These are phyloP conservation scores for Monochamus alternatus DNA, from an alignment of 2,888 invertebrate genomes.

Conservation along the genomic window DNA sequence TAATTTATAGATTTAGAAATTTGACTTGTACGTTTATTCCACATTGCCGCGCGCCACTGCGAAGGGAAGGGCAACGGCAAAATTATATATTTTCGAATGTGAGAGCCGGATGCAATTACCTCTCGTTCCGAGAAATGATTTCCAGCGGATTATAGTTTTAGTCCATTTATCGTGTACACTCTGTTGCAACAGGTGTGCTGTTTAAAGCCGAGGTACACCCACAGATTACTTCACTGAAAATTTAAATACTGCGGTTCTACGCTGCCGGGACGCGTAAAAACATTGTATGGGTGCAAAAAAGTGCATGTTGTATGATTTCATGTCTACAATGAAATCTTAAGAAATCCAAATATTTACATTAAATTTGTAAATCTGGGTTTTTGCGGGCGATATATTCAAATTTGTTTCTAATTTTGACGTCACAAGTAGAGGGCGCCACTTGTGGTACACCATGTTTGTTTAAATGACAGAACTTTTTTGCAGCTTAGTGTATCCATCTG, in stretches of 20 bases:
- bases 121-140: constrained; percentile 14
- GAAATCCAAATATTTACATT: no score
- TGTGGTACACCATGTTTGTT: no score
- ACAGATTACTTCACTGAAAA: constrained; percentile 18
- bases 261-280: background rate
- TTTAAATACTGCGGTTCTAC: background rate
- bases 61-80: background rate
- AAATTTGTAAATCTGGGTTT: no score
- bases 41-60: background rate
- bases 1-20: no score
- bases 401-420: no score
- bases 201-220: background rate
- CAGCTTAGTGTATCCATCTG: no score
- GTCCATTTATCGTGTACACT: background rate
- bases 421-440: no score
- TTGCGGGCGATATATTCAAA: no score
- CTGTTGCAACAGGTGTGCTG: constrained; percentile 16
- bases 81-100: constrained; percentile 15
- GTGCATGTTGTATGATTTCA: no score
- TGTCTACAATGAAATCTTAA: no score
- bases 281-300: background rate
- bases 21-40: no score
- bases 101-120: constrained; percentile 15
- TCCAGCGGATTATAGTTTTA: constrained; percentile 15
- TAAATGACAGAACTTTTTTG: no score